These are phyloP conservation scores for Tetragonula carbonaria DNA, from an alignment of 2,888 invertebrate genomes.

Conservation along the genomic window DNA sequence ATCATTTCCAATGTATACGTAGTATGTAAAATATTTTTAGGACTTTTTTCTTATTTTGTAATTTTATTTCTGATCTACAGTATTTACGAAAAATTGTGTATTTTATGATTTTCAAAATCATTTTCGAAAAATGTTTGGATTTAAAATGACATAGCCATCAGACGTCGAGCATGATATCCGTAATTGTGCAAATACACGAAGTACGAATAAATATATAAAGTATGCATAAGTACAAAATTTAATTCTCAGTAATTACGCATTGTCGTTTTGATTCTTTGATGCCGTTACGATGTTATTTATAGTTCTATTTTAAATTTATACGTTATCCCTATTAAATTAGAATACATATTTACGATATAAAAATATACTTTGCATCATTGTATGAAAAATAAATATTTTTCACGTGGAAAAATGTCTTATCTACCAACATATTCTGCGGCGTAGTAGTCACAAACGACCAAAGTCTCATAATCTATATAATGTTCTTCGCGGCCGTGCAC, in stretches of 20 bases:
- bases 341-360: slow-evolving; percentile 4
- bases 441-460: slow-evolving; percentile 73
- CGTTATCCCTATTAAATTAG: slow-evolving; percentile 8
- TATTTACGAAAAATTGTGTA: not conserved
- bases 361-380: slow-evolving; percentile 42
- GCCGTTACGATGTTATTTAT: not conserved
- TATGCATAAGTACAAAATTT: not conserved
- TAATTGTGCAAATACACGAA: too few species aligned
- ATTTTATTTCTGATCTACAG: not conserved
- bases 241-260: not conserved
- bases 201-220: not conserved
- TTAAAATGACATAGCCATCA: not conserved
- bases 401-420: slow-evolving; percentile 45
- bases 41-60: not conserved
- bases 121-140: not conserved
- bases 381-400: slow-evolving; percentile 56
- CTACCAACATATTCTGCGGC: slow-evolving; percentile 72
- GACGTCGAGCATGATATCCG: too few species aligned
- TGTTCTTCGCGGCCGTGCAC: slow-evolving; percentile 71
- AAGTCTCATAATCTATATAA: slow-evolving; percentile 78
- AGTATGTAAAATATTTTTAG: not conserved
- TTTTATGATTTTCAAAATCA: not conserved
- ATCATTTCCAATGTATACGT: not conserved
- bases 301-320: slow-evolving; percentile 7
- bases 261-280: not conserved